Evolutionary conservation across 2,797 vertebrate species (phyloP), one percentile per base, ranked within the genome.

Genomic region (Phoebastria nigripes): DNA sequence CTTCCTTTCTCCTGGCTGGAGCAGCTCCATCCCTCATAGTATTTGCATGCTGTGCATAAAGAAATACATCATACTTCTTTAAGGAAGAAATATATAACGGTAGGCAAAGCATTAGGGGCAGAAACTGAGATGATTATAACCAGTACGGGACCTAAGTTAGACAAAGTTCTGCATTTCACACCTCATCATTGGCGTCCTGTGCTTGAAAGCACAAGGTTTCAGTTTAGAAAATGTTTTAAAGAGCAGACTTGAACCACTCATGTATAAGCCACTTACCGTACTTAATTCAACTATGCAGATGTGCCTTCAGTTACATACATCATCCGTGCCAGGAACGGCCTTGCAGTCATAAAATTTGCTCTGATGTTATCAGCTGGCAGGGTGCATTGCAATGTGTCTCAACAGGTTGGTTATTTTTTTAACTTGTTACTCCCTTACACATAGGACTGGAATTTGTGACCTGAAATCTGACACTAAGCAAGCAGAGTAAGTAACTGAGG

Each of bases 401-500:
- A 82, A 93, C 92, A 96, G 71, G 83, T 55, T 3, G 0, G 24
- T 29, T 83, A 2, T 81, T 93, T 89, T 89, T 88, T 80, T 46
- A 65, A 82, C 51, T 94, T 88, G 11, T 79, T 94, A 42, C 59
- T 84, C 11, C 12, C 20, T 93, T 94, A 82, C 88, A 46, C 10
- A 51, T 9, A 52, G 39, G 65, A 72, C 41, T 92, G 89, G 92
- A 94, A 94, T 94, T 65, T 82, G 21, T 58, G 74, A 24, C 24
- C 59, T 93, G 93, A 82, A 94, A 92, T 77, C 67, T 62, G 89
- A 89, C 39, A 46, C 93, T 66, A 47, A 84, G 22, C 33, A 73
- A 92, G 71, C 81, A 71, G 51, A 84, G 6, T 17, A 70, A 91
- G 33, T 73, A 58, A 82, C 37, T 0, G 4, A 89, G 55, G 77